Evolutionary conservation across 53 echinoderm and acorn worm species (phyloP), one percentile per base, ranked within the genome.

Genomic region (Pentamera pediparva): DNA sequence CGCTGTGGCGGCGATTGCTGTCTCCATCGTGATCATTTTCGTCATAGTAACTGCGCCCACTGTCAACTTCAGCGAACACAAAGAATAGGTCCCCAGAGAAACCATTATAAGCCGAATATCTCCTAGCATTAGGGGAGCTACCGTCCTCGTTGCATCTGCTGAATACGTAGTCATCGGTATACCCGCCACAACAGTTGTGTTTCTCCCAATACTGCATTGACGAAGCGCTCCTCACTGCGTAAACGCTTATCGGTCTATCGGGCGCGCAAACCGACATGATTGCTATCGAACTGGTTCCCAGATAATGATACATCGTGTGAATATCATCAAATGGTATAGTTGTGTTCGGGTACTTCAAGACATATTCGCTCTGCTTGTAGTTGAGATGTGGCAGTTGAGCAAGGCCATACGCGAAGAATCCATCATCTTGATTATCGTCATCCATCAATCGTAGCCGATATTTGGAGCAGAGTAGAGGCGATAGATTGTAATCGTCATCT

Each of bases 301-400:
- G 5, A 15, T 67, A 67, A 41, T 67, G 67, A 67, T 67, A 67
- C 67, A 41, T 45, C 11, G 45, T 67, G 39, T 38, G 45, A 11
- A 45, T 39, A 9, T 67, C 67, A 17, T 41, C 27, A 4, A 18
- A 18, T 17, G 67, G 67, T 2, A 67, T 36, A 2, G 67, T 38
- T 11, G 45, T 13, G 25, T 43, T 67, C 5, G 11, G 1, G 20
- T 41, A 38, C 21, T 9, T 41, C 28, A 26, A 30, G 24, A 5
- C 5, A 30, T 28, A 38, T 22, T 39, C 27, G 24, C 27, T 67
- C 29, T 20, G 22, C 17, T 25, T 18, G 10, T 26, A 30, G 43
- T 41, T 67, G 21, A 11, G 15, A 30, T 4, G 0, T 0, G 45
- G 67, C 9, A 30, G 25, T 6, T 8, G 17, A 20, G 24, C 18